phyloP scores from a whole-genome alignment of 2,797 vertebrate species.

The Mycteria americana region DNA sequence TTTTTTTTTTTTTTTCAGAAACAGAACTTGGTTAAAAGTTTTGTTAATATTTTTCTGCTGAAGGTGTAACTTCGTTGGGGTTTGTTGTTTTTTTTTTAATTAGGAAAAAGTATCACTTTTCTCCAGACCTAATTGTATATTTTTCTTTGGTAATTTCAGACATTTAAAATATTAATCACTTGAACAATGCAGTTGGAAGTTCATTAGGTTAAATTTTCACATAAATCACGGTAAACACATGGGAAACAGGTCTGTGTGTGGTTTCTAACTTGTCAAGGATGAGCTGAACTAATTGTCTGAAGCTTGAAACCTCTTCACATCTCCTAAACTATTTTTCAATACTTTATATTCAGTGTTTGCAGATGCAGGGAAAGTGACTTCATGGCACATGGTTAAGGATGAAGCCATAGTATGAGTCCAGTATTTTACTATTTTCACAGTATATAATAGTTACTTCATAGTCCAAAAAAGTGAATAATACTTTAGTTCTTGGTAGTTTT shows the following conservation, averaged over 20 bases:
- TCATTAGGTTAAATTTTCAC: background rate
- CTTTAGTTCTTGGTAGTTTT: background rate
- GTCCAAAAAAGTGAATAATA: background rate
- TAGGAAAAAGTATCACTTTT: background rate
- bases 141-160: background rate
- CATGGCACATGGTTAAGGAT: background rate
- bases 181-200: background rate
- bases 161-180: background rate
- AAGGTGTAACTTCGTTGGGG: background rate
- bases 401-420: background rate
- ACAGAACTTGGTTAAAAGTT: background rate
- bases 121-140: background rate
- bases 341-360: background rate
- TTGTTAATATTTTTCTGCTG: background rate
- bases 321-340: background rate
- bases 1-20: background rate
- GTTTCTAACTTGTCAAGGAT: background rate
- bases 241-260: background rate
- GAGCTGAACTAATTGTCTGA: background rate
- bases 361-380: background rate
- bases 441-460: background rate
- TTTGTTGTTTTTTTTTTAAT: background rate
- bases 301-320: background rate
- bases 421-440: background rate
- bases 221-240: background rate